Evolutionary conservation across 1,140 invertebrate species (phyloP).

Genomic region (Hesperophylax magnus): DNA sequence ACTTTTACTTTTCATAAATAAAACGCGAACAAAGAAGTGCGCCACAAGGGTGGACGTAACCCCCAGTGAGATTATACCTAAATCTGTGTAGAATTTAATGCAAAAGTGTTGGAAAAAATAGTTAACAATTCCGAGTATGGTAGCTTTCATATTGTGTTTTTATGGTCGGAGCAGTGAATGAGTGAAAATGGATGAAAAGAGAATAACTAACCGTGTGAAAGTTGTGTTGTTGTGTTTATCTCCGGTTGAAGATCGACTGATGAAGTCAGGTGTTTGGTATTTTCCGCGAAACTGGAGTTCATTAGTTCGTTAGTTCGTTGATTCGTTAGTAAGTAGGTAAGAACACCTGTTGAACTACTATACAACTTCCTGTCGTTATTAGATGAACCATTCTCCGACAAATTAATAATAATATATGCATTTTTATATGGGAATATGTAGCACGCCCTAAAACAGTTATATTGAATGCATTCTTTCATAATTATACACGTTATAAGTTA

Average conservation of each 20-base stretch:
- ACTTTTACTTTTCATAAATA: constrained; percentile 45
- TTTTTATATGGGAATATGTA: constrained; percentile 25
- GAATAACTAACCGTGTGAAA: neutral
- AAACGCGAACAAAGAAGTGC: constrained; percentile 7
- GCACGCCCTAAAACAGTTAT: neutral
- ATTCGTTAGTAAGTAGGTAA: neutral
- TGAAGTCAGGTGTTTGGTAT: neutral
- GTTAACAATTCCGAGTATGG: constrained; percentile 35
- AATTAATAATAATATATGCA: no score
- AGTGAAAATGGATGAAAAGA: neutral
- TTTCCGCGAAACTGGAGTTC: constrained; percentile 13
- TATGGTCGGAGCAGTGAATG: constrained; percentile 7
- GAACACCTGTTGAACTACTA: constrained; percentile 39
- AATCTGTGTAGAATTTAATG: no score
- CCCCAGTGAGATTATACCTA: no score
- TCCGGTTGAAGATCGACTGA: no score
- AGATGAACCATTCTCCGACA: no score
- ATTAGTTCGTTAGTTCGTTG: neutral
- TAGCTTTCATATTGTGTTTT: constrained; percentile 36
- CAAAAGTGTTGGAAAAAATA: neutral
- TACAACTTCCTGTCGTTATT: neutral
- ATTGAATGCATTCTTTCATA: no score
- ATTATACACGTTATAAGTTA: no score
- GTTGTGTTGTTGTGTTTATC: neutral
- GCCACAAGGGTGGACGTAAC: no score